Conservation (phyloP, 2,797 vertebrate genomes). For the Rhabdomys pumilio region DNA sequence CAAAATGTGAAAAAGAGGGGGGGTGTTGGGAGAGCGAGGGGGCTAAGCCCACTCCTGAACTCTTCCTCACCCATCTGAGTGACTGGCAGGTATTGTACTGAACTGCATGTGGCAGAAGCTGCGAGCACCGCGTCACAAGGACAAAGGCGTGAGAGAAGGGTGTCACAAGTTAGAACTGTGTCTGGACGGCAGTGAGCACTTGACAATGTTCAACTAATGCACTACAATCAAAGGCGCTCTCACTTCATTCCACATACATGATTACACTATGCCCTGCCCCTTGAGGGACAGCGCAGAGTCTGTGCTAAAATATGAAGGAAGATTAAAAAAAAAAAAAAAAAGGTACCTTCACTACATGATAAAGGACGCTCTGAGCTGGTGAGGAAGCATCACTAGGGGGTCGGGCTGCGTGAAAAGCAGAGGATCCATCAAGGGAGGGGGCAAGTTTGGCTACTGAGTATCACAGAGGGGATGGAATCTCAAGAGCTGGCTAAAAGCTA, state of each 20-base stretch:
- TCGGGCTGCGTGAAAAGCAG: constrained; percentile 4
- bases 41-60: background rate
- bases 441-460: too few species aligned
- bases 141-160: constrained; percentile 46
- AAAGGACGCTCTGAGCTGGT: constrained; percentile 20
- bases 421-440: too few species aligned
- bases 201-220: background rate
- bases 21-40: too few species aligned
- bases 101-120: background rate
- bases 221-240: constrained; percentile 21
- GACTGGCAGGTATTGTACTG: background rate
- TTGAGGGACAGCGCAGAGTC: background rate
- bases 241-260: constrained; percentile 6
- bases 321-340: background rate
- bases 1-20: too few species aligned
- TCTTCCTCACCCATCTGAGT: constrained; percentile 48
- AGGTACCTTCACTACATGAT: background rate
- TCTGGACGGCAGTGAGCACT: background rate
- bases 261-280: background rate
- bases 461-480: constrained; percentile 25
- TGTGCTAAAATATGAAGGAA: background rate
- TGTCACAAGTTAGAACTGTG: background rate
- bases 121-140: background rate
- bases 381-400: background rate
- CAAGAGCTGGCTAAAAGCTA: constrained; percentile 63